These are phyloP conservation scores for Podarcis siculus DNA, from an alignment of 2,797 vertebrate species.

Conservation along the genomic window DNA sequence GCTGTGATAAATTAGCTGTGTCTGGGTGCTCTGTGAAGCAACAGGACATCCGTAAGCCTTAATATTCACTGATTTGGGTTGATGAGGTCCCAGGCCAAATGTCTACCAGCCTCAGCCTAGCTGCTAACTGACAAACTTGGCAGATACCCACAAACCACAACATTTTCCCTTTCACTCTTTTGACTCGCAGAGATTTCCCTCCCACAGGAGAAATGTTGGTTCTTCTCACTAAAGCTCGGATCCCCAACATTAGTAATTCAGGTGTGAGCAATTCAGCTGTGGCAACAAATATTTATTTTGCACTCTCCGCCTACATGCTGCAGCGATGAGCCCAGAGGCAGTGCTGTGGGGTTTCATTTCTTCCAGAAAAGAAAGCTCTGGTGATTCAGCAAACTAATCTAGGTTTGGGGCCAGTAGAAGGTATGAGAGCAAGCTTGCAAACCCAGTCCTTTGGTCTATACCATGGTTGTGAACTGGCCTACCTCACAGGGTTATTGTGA, in stretches of 20 bases:
- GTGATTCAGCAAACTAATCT: neutral
- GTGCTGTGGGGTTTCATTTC: neutral
- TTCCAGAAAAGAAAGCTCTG: neutral
- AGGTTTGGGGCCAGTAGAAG: too few species aligned
- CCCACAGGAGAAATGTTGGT: conserved; percentile 14
- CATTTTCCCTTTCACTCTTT: conserved; percentile 14
- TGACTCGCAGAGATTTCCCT: neutral
- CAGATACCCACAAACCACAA: neutral
- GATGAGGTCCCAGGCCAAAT: conserved; percentile 37
- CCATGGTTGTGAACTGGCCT: too few species aligned
- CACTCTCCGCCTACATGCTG: neutral
- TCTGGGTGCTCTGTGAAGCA: neutral
- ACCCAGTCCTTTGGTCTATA: too few species aligned
- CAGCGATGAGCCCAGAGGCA: neutral
- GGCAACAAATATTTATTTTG: neutral
- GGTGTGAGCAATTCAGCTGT: neutral
- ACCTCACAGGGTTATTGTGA: too few species aligned
- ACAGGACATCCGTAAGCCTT: neutral
- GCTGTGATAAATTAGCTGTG: conserved; percentile 38
- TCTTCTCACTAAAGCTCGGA: neutral
- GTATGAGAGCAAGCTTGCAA: too few species aligned
- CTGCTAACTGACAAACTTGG: neutral
- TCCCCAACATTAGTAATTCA: conserved; percentile 31
- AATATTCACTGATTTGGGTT: conserved; percentile 20
- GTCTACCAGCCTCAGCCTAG: conserved; percentile 17